Conservation (phyloP, 2,113 vertebrate genomes). For the Lamprotornis superbus region DNA sequence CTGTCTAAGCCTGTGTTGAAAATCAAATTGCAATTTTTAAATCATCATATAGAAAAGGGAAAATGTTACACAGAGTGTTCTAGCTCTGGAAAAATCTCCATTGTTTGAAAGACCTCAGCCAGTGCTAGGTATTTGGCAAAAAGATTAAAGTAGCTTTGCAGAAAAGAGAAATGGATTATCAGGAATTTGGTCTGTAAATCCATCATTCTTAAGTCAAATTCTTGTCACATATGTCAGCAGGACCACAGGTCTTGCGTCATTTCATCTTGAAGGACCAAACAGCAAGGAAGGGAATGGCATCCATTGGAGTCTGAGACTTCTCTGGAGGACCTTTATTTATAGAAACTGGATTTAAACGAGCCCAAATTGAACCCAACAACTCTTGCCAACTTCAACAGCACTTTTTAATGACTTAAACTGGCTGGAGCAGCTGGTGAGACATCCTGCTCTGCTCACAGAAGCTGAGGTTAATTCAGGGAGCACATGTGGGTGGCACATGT, state of each 20-base stretch:
- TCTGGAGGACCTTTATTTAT: not conserved
- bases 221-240: not conserved
- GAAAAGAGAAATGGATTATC: not conserved
- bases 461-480: not conserved
- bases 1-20: not conserved
- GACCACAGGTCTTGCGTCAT: not conserved
- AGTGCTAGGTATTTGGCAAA: not conserved
- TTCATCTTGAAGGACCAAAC: not conserved
- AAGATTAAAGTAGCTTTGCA: not conserved
- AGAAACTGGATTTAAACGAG: not conserved
- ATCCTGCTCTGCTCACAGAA: not conserved
- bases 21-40: not conserved
- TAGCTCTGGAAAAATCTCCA: not conserved
- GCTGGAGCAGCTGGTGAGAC: not conserved
- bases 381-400: not conserved
- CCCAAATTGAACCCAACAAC: not conserved
- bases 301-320: not conserved
- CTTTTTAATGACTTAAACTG: slow-evolving; percentile 30
- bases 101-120: not conserved
- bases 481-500: not conserved
- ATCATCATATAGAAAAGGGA: not conserved
- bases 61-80: not conserved
- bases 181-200: not conserved
- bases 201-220: not conserved
- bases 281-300: not conserved